Conservation (phyloP, 2,888 invertebrate genomes). For the Pammene fasciana region DNA sequence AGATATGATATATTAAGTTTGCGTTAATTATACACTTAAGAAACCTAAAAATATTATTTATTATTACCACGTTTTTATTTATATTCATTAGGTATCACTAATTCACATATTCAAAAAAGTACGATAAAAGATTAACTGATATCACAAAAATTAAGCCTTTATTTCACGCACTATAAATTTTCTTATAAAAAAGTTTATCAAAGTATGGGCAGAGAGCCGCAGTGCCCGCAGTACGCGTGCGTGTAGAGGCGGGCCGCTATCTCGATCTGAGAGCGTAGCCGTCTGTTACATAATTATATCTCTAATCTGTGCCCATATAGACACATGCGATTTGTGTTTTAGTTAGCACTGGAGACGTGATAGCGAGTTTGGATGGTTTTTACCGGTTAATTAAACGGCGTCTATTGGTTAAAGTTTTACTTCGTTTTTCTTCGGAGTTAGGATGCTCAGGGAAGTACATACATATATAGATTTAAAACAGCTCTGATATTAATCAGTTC, state of each 20-base stretch:
- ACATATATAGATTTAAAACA: no score
- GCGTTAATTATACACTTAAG: conserved; percentile 14
- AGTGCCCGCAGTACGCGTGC: conserved; percentile 40
- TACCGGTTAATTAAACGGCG: conserved; percentile 20
- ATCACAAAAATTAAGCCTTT: conserved; percentile 9
- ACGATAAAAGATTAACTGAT: neutral
- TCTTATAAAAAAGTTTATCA: conserved; percentile 28
- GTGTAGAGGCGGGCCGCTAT: conserved; percentile 63
- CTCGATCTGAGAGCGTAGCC: conserved; percentile 56
- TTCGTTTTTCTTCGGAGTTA: neutral
- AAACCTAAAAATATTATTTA: neutral
- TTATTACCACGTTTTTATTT: conserved; percentile 2
- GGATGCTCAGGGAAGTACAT: neutral
- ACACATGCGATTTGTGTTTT: conserved; percentile 38
- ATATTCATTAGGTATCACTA: neutral
- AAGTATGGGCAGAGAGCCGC: conserved; percentile 9
- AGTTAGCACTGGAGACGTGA: conserved; percentile 30
- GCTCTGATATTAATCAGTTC: no score
- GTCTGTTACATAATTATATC: conserved; percentile 68
- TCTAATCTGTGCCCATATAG: conserved; percentile 43
- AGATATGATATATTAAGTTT: conserved; percentile 47
- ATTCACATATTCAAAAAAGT: neutral
- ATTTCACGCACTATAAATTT: conserved; percentile 19
- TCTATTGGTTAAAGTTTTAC: neutral
- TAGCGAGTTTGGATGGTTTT: conserved; percentile 14